A percentile compares a stretch with the other conserved stretches of the same genome.
These are phyloP conservation scores for Drosophila nasuta DNA, from an alignment of 1,140 invertebrate genomes.

Conservation along the genomic window DNA sequence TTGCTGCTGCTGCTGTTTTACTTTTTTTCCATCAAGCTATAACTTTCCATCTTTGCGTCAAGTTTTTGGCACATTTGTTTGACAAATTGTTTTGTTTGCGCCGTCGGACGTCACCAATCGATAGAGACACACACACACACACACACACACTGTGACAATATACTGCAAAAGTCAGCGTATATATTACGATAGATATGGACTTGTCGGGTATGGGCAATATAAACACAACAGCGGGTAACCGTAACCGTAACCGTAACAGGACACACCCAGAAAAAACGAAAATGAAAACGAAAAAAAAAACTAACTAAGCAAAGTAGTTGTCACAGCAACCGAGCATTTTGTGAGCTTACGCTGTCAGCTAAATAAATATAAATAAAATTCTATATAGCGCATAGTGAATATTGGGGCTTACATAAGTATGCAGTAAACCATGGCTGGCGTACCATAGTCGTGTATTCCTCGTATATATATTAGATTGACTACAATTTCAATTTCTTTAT, in stretches of 20 bases:
- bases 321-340: slow-evolving; percentile 65
- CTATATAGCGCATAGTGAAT: slow-evolving; percentile 11
- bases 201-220: slow-evolving; percentile 18
- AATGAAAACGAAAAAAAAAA: not conserved
- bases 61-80: slow-evolving; percentile 80
- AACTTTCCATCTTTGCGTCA: slow-evolving; percentile 75
- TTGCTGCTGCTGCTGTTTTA: slow-evolving; percentile 21
- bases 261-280: slow-evolving; percentile 31
- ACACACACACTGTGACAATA: not conserved
- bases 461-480: slow-evolving; percentile 51
- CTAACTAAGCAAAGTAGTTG: slow-evolving; percentile 64
- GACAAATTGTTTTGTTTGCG: slow-evolving; percentile 81
- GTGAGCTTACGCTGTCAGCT: slow-evolving; percentile 59
- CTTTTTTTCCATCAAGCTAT: slow-evolving; percentile 50
- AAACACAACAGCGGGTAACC: slow-evolving; percentile 40
- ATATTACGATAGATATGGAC: slow-evolving; percentile 14
- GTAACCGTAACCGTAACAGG: slow-evolving; percentile 22
- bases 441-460: slow-evolving; percentile 26
- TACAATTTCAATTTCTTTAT: slow-evolving; percentile 77
- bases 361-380: slow-evolving; percentile 67
- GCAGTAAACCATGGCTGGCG: not conserved
- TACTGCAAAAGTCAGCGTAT: slow-evolving; percentile 7
- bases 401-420: not conserved
- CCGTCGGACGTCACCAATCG: slow-evolving; percentile 69
- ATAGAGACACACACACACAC: slow-evolving; percentile 41